Percentiles rank a stretch among this genome's conserved stretches.
Conservation (phyloP, 2,888 invertebrate species). For the Coronaproctus castanopsis region DNA sequence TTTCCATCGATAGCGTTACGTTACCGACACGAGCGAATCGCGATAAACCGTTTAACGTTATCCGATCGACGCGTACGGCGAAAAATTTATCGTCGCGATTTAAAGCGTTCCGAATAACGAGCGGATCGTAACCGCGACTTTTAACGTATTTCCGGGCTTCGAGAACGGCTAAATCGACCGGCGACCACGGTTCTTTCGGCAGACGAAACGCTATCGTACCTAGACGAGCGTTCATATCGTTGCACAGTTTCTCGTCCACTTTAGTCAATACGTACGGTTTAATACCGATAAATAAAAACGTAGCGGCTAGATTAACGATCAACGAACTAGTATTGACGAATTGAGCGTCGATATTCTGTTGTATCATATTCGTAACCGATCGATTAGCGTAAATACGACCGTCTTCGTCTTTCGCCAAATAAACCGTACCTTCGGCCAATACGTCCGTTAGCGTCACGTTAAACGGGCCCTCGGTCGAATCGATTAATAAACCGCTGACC, state of each 20-base stretch:
- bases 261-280: conserved; percentile 63
- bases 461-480: conserved; percentile 50
- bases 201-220: conserved; percentile 48
- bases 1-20: conserved; percentile 47
- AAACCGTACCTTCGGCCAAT: conserved; percentile 43
- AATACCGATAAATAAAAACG: conserved; percentile 62
- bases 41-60: conserved; percentile 43
- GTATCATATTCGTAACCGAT: conserved; percentile 57
- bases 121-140: conserved; percentile 48
- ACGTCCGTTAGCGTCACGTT: conserved; percentile 53
- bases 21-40: conserved; percentile 65
- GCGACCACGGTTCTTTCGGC: conserved; percentile 48
- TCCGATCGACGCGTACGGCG: conserved; percentile 4
- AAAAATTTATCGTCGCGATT: conserved; percentile 14
- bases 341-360: conserved; percentile 52
- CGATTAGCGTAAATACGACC: conserved; percentile 57
- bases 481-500: conserved; percentile 45
- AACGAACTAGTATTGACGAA: conserved; percentile 63
- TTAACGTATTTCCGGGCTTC: conserved; percentile 48
- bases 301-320: conserved; percentile 58
- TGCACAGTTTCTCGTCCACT: conserved; percentile 50
- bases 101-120: conserved; percentile 23
- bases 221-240: conserved; percentile 51
- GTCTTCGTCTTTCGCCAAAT: conserved; percentile 46
- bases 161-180: conserved; percentile 61